Percentiles rank a stretch among this genome's conserved stretches.
Evolutionary conservation across 2,113 vertebrate genomes (phyloP).

Genomic region (Spea bombifrons): DNA sequence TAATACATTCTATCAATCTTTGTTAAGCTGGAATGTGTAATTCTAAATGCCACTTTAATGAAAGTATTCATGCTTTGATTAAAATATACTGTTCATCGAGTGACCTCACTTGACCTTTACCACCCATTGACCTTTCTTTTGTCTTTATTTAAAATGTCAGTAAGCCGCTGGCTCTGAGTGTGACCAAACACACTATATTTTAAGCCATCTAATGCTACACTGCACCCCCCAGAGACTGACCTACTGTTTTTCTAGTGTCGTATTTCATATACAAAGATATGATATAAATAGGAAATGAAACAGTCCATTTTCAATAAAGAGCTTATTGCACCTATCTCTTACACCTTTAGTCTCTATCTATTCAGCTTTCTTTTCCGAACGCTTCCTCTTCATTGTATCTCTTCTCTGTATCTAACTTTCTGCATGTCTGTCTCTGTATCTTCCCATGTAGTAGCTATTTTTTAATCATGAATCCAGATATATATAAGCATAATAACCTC

Average conservation of each 20-base stretch:
- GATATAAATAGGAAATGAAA: background rate
- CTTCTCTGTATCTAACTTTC: too few species aligned
- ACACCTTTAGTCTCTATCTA: too few species aligned
- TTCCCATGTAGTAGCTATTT: too few species aligned
- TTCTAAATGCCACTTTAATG: background rate
- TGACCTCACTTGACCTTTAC: conserved; percentile 52
- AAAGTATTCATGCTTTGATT: background rate
- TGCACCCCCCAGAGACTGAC: background rate
- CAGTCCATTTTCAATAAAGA: background rate
- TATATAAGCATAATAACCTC: too few species aligned
- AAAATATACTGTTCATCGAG: background rate
- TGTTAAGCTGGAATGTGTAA: background rate
- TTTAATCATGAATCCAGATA: too few species aligned
- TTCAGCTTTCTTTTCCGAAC: too few species aligned
- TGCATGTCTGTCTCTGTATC: too few species aligned
- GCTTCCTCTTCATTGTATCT: too few species aligned
- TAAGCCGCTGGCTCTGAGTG: conserved; percentile 2
- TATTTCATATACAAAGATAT: background rate
- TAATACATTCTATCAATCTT: background rate
- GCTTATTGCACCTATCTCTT: background rate
- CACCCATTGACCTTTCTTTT: conserved; percentile 57
- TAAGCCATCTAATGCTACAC: background rate
- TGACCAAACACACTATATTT: conserved; percentile 7
- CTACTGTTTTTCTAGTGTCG: background rate
- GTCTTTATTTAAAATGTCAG: conserved; percentile 51